phyloP scores from a whole-genome alignment of 1,140 invertebrate genomes.

The Cylas formicarius region DNA sequence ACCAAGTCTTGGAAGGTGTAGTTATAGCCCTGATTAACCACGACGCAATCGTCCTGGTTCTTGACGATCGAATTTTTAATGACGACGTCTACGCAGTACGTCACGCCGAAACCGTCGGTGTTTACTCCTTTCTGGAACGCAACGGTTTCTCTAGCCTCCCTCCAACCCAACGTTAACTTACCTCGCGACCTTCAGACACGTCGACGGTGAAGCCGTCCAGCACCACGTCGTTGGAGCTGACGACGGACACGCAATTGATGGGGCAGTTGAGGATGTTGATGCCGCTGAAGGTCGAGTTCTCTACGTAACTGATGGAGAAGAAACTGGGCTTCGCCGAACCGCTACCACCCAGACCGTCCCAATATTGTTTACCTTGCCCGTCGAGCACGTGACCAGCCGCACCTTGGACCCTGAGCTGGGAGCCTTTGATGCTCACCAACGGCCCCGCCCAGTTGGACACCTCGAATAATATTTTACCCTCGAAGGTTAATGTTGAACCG shows the following conservation, averaged over 20 bases:
- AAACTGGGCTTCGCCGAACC: conserved; percentile 9
- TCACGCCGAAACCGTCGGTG: conserved; percentile 20
- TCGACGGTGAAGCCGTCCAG: conserved; percentile 9
- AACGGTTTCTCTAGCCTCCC: background rate
- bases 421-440: background rate
- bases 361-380: conserved; percentile 14
- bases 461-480: background rate
- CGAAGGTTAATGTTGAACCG: background rate
- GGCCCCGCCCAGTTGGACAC: background rate
- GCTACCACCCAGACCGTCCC: conserved; percentile 7
- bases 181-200: conserved; percentile 12
- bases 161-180: conserved; percentile 2
- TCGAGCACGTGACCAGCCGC: conserved; percentile 13
- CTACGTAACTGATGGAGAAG: conserved; percentile 6
- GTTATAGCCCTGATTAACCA: conserved; percentile 8
- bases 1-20: conserved; percentile 13
- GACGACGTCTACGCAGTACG: background rate
- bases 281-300: conserved; percentile 6
- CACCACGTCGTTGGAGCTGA: background rate
- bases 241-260: conserved; percentile 11
- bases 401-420: conserved; percentile 3
- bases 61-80: conserved; percentile 9
- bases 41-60: conserved; percentile 24
- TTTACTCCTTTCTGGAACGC: conserved; percentile 2
- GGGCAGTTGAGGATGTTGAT: conserved; percentile 14